Base-by-base conservation (phyloP, 2,888 invertebrate species). In the Pseudococcus jackbeardsleyi region DNA sequence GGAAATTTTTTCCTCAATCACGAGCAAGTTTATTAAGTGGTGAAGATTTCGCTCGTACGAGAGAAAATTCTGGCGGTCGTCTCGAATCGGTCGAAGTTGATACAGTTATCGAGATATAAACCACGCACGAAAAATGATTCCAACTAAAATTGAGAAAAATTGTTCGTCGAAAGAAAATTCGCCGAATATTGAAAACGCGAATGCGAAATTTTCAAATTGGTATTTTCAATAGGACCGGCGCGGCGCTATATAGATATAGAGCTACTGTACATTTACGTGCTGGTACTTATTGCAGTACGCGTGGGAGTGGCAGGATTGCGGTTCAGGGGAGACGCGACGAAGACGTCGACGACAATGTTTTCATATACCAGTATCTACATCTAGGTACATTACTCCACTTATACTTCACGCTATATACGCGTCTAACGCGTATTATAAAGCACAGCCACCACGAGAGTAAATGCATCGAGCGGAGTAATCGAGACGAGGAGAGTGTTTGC, bases 121-220 rank as follows among this genome's bases (percentile, higher is more conserved):
- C 15, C 54, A n/a, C 17, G 54, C 15, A n/a, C 15, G 26, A 54
- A 54, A 54, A 54, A n/a, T n/a, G n/a, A 54, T 54, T 54, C 54
- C n/a, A 54, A 8, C 42, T 42, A 42, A 42, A 42, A 42, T n/a
- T 17, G 54, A 54, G 48, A 50, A 50, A 50, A 54, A 54, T 54
- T 54, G 7, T 54, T 54, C 54, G 54, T 54, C 54, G 17, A 3
- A 33, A n/a, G 54, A 17, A 54, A 50, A 50, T 50, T 54, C n/a
- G 54, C 7, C 54, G 54, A 54, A 54, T 54, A 54, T 54, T 54
- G 54, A 54, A 54, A 54, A n/a, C 26, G 26, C 12, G 26, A 68
- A 68, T 26, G 12, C 22, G 68, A 68, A 68, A 68, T 26, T 68
- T 26, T 11, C 26, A 68, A 68, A 68, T 68, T 68, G 68, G 68